These are phyloP conservation scores for Tetragnatha montana DNA, from an alignment of 2,888 invertebrate species.

Conservation along the genomic window DNA sequence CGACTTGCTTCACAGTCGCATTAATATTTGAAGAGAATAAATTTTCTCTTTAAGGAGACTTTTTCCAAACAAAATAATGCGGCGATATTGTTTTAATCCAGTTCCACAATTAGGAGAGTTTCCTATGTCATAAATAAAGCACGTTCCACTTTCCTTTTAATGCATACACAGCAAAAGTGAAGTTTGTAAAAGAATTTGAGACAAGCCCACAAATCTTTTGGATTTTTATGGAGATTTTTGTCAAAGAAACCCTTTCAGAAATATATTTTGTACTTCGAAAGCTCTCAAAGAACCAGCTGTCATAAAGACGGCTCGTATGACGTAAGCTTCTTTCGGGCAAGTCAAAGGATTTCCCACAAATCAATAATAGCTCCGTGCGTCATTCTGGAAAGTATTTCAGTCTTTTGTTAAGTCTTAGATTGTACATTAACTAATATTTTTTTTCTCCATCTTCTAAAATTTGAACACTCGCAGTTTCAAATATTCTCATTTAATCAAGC, in stretches of 20 bases:
- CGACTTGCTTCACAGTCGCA: no score
- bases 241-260: conserved; percentile 10
- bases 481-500: no score
- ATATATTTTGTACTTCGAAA: conserved; percentile 21
- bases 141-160: no score
- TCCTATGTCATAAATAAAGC: background rate
- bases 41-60: no score
- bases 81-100: no score
- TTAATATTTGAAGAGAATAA: no score
- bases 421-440: no score
- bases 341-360: conserved; percentile 33
- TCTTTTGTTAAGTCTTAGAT: background rate
- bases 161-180: conserved; percentile 12
- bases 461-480: no score
- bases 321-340: background rate
- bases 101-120: background rate
- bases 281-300: conserved; percentile 8
- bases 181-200: conserved; percentile 13
- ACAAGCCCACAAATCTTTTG: conserved; percentile 26
- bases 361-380: conserved; percentile 32
- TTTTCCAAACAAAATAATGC: no score
- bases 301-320: conserved; percentile 28
- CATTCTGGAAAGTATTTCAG: conserved; percentile 1
- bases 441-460: no score
- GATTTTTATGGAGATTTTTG: conserved; percentile 17